Evolutionary conservation across 2,113 vertebrate species (phyloP), one percentile per base, ranked within the genome.

Genomic region (Cyprinus carpio): DNA sequence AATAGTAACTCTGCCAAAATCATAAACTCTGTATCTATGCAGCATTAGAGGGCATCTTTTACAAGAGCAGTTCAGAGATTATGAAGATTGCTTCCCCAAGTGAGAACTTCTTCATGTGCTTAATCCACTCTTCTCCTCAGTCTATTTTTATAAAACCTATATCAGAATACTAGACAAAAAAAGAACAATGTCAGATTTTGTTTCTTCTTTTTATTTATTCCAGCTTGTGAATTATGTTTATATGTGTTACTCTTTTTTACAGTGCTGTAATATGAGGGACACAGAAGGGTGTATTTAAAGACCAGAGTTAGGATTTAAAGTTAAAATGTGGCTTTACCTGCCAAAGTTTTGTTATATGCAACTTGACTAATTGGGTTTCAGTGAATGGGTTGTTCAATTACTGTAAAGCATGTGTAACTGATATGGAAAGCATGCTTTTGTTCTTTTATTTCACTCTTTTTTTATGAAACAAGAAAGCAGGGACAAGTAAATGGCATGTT

Each of bases 271-370:
- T 87, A 84, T 80, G 75, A 90, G 51, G 40, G 64, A 92, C 67
- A 34, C 23, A 6, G 37, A n/a, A 46, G 40, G 15, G 87, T 80
- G 62, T 67, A 75, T 85, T 90, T 90, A 82, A 87, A 64, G 91
- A 90, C 75, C 87, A 88, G 85, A 90, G 78, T 40, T 87, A 90
- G 82, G 83, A 84, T 86, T 87, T 72, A 34, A 90, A 87, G 81
- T 90, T 23, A 20, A 67, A 81, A 81, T 67, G 62, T 69, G 58
- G 90, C 89, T 88, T 92, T 92, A 91, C 89, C 93, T 91, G 93
- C 93, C 92, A 93, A 94, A 93, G 91, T 85, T 81, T 74, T 87
- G 60, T 93, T 87, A 93, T 93, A 93, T 93, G 92, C 93, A 93
- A 93, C 87, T 85, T 90, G 88, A 0, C 40, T 76, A 85, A 78